These are phyloP conservation scores for Drosophila subsilvestris DNA, from an alignment of 2,888 invertebrate genomes.

Conservation along the genomic window DNA sequence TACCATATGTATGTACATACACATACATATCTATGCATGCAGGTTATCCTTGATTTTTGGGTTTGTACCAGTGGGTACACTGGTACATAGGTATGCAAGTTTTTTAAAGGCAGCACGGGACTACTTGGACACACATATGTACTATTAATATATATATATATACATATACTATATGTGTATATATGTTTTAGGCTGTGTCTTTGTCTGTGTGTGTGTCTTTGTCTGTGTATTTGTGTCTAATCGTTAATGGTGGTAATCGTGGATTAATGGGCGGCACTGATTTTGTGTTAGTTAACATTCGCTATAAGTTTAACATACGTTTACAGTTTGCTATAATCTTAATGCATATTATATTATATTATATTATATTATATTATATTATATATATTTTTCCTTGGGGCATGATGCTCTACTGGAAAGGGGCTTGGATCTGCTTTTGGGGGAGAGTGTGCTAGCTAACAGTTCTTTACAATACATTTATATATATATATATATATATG, in stretches of 20 bases:
- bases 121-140: constrained; percentile 59
- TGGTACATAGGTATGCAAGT: constrained; percentile 72
- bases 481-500: too few species aligned
- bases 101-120: constrained; percentile 70
- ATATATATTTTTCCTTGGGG: constrained; percentile 34
- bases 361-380: constrained; percentile 30
- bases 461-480: background rate
- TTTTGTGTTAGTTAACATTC: constrained; percentile 78
- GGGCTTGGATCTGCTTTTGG: constrained; percentile 6
- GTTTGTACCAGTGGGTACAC: constrained; percentile 58
- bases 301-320: constrained; percentile 55
- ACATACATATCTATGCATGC: too few species aligned
- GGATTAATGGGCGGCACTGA: constrained; percentile 79
- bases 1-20: too few species aligned
- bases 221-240: constrained; percentile 60
- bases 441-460: background rate
- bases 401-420: constrained; percentile 6
- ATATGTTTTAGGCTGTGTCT: constrained; percentile 11
- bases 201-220: constrained; percentile 10
- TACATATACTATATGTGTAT: background rate
- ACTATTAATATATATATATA: constrained; percentile 28
- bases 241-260: constrained; percentile 77
- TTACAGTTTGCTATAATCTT: constrained; percentile 39
- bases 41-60: constrained; percentile 9
- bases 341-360: constrained; percentile 32